These are phyloP conservation scores for Ornithoptera priamus DNA, from an alignment of 2,888 invertebrate species.

Conservation along the genomic window DNA sequence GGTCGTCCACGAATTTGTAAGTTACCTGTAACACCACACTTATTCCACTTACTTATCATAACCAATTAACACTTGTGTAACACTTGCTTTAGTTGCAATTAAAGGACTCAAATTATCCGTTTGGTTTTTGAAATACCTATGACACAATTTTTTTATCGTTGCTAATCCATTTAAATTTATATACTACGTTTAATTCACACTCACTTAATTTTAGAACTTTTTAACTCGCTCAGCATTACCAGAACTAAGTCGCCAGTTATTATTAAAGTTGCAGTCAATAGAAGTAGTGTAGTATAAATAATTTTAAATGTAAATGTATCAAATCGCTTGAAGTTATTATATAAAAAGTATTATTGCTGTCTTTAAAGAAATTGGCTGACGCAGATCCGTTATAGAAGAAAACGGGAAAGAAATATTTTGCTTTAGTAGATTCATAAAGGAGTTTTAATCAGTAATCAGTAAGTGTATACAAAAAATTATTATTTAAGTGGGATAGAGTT, in stretches of 20 bases:
- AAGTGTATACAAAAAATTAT: background rate
- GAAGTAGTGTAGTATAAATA: background rate
- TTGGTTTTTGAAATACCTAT: background rate
- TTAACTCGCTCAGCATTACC: background rate
- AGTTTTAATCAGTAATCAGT: background rate
- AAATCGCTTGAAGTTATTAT: background rate
- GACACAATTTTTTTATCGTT: background rate
- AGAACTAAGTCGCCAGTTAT: background rate
- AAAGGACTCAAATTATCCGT: background rate
- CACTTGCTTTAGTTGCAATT: background rate
- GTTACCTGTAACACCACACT: background rate
- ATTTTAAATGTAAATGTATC: background rate
- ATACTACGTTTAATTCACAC: too few species aligned
- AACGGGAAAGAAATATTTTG: too few species aligned
- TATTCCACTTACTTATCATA: background rate
- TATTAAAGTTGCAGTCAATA: too few species aligned
- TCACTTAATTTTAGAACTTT: background rate
- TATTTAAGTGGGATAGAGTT: background rate
- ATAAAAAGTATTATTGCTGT: too few species aligned
- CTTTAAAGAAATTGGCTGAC: too few species aligned
- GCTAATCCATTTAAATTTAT: background rate
- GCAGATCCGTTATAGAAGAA: too few species aligned
- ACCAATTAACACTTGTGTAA: background rate
- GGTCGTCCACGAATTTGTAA: conserved; percentile 6
- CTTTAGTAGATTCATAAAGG: background rate